A percentile compares a stretch with the other conserved stretches of the same genome.
These are phyloP conservation scores for Galago senegalensis DNA, from an alignment of 2,797 vertebrate species.

Conservation along the genomic window DNA sequence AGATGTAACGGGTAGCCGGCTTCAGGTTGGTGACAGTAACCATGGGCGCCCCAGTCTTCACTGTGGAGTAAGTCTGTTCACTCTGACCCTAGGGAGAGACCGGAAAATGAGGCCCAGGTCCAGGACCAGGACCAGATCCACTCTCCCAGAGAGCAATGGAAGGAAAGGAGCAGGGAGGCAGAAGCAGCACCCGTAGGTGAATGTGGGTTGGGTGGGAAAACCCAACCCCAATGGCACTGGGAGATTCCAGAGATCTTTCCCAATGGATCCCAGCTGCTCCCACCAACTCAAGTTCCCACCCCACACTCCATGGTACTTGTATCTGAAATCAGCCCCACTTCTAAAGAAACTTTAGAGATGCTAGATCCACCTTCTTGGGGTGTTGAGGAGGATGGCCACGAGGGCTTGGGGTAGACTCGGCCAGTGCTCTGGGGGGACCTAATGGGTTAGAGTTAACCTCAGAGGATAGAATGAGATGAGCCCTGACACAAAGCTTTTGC, in stretches of 20 bases:
- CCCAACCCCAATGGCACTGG: neutral
- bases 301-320: neutral
- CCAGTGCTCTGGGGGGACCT: neutral
- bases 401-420: neutral
- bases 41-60: conserved; percentile 94
- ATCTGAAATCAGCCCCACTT: neutral
- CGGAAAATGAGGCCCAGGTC: neutral
- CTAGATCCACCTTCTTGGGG: neutral
- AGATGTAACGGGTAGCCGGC: conserved; percentile 96
- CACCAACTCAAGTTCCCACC: neutral
- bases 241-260: neutral
- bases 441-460: neutral
- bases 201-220: neutral
- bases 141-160: neutral
- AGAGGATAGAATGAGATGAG: neutral
- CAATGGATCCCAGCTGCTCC: neutral
- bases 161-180: neutral
- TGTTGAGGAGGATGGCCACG: neutral
- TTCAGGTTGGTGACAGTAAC: conserved; percentile 97
- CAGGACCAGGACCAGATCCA: neutral
- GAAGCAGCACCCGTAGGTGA: neutral
- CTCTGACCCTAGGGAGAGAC: conserved; percentile 93
- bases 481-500: neutral
- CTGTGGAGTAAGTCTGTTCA: conserved; percentile 96
- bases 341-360: neutral